Conservation (phyloP, 2,113 vertebrate genomes). For the Puffinus mauretanicus region DNA sequence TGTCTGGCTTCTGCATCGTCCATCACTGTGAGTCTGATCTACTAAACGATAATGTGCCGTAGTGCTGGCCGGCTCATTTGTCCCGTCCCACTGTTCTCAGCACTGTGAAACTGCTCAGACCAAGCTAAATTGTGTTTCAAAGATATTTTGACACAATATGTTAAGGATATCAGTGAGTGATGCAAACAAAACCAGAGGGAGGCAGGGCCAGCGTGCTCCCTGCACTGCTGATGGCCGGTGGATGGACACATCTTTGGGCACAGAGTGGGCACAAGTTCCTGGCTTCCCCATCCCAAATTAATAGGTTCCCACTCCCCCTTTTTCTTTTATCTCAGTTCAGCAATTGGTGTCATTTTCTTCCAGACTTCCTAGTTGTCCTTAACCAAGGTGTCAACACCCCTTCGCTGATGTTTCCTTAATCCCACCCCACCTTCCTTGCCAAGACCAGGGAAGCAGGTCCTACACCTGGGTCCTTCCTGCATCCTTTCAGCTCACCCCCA, state of each 20-base stretch:
- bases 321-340: not conserved
- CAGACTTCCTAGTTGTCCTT: not conserved
- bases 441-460: not conserved
- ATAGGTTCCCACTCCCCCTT: not conserved
- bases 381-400: not conserved
- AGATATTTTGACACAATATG: not conserved
- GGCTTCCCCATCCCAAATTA: not conserved
- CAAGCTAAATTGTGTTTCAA: not conserved
- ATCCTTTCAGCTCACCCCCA: not conserved
- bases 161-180: not conserved
- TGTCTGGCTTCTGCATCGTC: not conserved
- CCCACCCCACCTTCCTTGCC: not conserved
- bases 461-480: rapidly evolving
- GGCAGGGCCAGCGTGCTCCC: not conserved
- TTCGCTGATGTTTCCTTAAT: not conserved
- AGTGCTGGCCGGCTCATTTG: not conserved
- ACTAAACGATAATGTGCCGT: rapidly evolving
- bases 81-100: not conserved
- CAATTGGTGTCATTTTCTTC: not conserved
- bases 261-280: not conserved
- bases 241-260: not conserved
- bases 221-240: not conserved
- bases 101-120: not conserved
- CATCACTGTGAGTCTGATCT: not conserved
- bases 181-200: not conserved